Evolutionary conservation across 2,888 invertebrate genomes (phyloP), one percentile per base, ranked within the genome.

Genomic region (Lithosia quadra): DNA sequence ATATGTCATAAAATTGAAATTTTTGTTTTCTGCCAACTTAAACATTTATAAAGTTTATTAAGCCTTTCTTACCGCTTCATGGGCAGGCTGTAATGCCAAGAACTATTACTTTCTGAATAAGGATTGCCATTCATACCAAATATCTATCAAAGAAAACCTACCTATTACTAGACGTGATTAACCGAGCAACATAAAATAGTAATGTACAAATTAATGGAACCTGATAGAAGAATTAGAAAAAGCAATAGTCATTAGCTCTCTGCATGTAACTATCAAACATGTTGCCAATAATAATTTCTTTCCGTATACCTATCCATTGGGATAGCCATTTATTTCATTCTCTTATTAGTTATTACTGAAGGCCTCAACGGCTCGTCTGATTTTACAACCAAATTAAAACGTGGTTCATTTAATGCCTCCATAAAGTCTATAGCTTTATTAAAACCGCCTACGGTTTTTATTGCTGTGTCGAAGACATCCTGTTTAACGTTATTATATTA

Each of bases 361-460:
- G 73, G 57, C 68, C 28, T 55, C 71, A 74, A 72, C 69, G 33
- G 64, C 65, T 67, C n/a, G 39, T 79, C 67, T 59, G 69, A 76
- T 78, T 91, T 90, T 88, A 92, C 84, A 87, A 70, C 88, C 84
- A 84, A 90, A 90, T 89, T 88, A 89, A 89, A 88, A 82, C 79
- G 72, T 78, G 34, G 24, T 55, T 34, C 69, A 67, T 83, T 89
- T 88, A 86, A 84, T 83, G 81, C 80, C 76, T 67, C 79, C 85
- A 88, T 92, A 91, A 91, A 91, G 83, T 80, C 81, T 82, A 87
- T 82, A 77, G 82, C 81, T 80, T 86, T 87, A 88, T 87, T 88
- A 86, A 86, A 86, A 24, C 63, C 75, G 75, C 78, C 79, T 69
- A 80, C 75, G 74, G 68, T 66, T 84, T 88, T 88, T 86, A 89